Evolutionary conservation across 2,113 vertebrate genomes (phyloP).

Genomic region (Probosciger aterrimus): DNA sequence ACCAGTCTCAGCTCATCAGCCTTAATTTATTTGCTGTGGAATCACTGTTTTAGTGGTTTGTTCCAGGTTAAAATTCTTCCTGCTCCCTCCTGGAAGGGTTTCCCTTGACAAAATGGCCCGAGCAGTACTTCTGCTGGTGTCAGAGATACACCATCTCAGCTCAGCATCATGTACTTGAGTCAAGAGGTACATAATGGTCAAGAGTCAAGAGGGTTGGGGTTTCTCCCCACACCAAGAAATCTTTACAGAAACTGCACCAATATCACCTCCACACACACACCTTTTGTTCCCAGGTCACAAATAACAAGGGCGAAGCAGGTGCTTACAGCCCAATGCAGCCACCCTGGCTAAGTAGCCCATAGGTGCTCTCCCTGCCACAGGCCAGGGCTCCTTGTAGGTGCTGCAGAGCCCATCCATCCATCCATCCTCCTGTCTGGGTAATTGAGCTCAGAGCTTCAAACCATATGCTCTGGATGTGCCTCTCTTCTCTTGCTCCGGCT

Average conservation of each 20-base stretch:
- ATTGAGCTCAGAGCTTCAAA: background rate
- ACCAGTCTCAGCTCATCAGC: conserved; percentile 38
- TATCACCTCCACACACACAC: fast-evolving
- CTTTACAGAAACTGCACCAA: fast-evolving
- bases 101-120: background rate
- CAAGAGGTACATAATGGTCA: background rate
- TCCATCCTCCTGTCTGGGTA: background rate
- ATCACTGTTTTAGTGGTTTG: background rate
- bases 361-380: background rate
- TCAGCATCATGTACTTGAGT: background rate
- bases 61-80: background rate
- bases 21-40: conserved; percentile 14
- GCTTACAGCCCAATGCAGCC: fast-evolving
- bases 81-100: background rate
- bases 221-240: fast-evolving
- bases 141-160: background rate
- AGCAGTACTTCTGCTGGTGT: background rate
- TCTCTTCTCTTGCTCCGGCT: background rate
- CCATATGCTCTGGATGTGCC: background rate
- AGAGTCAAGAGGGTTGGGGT: background rate
- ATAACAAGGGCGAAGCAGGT: background rate
- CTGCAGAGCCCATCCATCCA: background rate
- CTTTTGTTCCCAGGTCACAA: background rate
- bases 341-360: fast-evolving
- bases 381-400: background rate